These are phyloP conservation scores for Epinephelus coioides DNA, from an alignment of 2,797 vertebrate genomes.

Conservation along the genomic window DNA sequence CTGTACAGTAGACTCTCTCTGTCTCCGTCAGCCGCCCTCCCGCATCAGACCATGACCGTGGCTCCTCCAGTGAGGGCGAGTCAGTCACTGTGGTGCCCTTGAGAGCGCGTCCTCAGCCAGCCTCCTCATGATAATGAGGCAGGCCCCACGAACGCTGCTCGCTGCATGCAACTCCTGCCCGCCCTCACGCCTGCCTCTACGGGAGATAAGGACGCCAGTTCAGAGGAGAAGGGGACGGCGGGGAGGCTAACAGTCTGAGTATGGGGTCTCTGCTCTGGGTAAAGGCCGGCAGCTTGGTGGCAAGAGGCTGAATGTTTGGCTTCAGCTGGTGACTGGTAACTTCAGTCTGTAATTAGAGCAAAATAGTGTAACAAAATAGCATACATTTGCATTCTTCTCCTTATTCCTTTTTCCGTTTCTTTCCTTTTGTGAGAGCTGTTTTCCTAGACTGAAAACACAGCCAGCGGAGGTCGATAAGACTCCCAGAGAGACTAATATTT, in stretches of 20 bases:
- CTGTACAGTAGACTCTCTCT: slow-evolving; percentile 22
- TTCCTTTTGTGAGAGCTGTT: slow-evolving; percentile 46
- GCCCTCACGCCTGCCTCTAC: slow-evolving; percentile 63
- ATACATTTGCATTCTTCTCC: slow-evolving; percentile 48
- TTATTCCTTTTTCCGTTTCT: slow-evolving; percentile 28
- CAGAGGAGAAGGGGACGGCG: slow-evolving; percentile 36
- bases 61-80: slow-evolving; percentile 49
- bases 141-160: slow-evolving; percentile 52
- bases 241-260: slow-evolving; percentile 31
- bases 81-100: slow-evolving; percentile 75
- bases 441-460: slow-evolving; percentile 54
- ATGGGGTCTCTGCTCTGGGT: slow-evolving; percentile 26
- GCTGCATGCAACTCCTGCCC: slow-evolving; percentile 45
- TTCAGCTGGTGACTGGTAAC: slow-evolving; percentile 18
- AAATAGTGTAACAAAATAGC: slow-evolving; percentile 32
- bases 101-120: slow-evolving; percentile 69
- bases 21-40: slow-evolving; percentile 39
- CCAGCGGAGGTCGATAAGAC: slow-evolving; percentile 65
- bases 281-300: slow-evolving; percentile 25
- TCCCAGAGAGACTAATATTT: slow-evolving; percentile 62
- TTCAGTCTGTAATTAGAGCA: slow-evolving; percentile 36
- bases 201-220: slow-evolving; percentile 69
- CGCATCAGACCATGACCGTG: slow-evolving; percentile 66
- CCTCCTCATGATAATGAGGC: slow-evolving; percentile 73
- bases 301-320: slow-evolving; percentile 15